Base-by-base conservation (phyloP, 2,888 invertebrate genomes). In the Tinea semifulvella region DNA sequence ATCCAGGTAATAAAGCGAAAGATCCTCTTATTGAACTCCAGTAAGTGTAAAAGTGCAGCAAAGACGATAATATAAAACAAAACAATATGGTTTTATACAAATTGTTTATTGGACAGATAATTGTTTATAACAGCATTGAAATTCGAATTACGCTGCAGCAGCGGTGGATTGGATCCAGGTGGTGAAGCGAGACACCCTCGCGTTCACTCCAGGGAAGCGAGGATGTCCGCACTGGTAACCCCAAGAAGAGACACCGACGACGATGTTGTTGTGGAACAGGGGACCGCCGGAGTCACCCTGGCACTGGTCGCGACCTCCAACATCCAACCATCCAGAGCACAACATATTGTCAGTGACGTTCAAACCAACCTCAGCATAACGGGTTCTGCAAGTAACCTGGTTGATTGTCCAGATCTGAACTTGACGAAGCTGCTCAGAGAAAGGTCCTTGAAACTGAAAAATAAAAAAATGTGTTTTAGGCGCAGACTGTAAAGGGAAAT, bases 311-410 rank as follows among this genome's bases (percentile, higher is more conserved):
- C 48, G 46, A 17, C 48, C 48, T 2, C 47, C 47, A 5, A 47
- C 47, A 39, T 47, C 38, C n/a, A 47, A 36, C 45, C 45, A 47
- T 13, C 47, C 47, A 17, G 67, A 56, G 53, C 71, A 72, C 47
- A 70, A 20, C 68, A 69, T 64, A 51, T 59, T 62, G 38, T 49
- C 56, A 3, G 61, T 61, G 14, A 65, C 43, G 1, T 47, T 38
- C 2, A 18, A 19, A 0, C 63, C 58, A 11, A 56, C 48, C 19
- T 56, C 53, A 6, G 44, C 42, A 44, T 64, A 65, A 20, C 58
- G 57, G 10, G 39, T 42, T 28, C 48, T 51, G 52, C 66, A 66
- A 1, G 42, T 46, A 0, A 0, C 13, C 43, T 63, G 61, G 50
- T 65, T 65, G 17, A 67, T 48, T 2, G 51, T 47, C 53, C 54